Conservation (phyloP, 2,113 vertebrate genomes). For the Phrynosoma blainvillii region DNA sequence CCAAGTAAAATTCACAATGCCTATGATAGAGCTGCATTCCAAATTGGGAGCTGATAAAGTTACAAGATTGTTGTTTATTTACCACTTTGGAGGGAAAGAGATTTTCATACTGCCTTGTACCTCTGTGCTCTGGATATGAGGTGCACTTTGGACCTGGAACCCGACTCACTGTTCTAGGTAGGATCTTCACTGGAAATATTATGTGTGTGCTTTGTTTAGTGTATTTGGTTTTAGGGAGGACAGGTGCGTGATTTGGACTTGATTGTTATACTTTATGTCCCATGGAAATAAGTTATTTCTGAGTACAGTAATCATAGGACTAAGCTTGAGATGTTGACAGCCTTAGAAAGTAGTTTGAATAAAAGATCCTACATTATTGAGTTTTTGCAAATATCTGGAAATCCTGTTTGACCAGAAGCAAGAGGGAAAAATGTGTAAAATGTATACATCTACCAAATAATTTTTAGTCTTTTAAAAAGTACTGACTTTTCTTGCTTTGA, state of each 20-base stretch:
- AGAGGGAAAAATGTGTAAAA: not conserved
- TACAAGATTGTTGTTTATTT: not conserved
- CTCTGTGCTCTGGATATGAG: conserved; percentile 13
- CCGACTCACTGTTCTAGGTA: conserved; percentile 34
- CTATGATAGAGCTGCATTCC: not conserved
- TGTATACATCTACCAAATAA: not conserved
- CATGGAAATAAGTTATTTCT: not conserved
- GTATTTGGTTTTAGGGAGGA: not conserved
- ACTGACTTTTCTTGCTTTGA: not conserved
- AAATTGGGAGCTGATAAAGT: too few relatives aligned
- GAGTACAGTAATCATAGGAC: not conserved
- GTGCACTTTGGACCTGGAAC: conserved; percentile 26
- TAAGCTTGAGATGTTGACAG: not conserved
- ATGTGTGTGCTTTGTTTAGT: not conserved
- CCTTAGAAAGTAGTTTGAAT: not conserved
- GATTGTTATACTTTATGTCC: not conserved
- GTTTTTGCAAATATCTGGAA: not conserved
- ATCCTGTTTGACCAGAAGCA: not conserved
- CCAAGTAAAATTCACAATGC: not conserved
- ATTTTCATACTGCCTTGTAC: not conserved
- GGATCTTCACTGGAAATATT: not conserved
- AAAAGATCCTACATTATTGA: not conserved
- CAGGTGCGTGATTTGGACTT: not conserved
- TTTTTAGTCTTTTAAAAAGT: not conserved
- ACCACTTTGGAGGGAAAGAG: not conserved